Conservation (phyloP, 2,113 vertebrate species). For the Cyanocitta stelleri region DNA sequence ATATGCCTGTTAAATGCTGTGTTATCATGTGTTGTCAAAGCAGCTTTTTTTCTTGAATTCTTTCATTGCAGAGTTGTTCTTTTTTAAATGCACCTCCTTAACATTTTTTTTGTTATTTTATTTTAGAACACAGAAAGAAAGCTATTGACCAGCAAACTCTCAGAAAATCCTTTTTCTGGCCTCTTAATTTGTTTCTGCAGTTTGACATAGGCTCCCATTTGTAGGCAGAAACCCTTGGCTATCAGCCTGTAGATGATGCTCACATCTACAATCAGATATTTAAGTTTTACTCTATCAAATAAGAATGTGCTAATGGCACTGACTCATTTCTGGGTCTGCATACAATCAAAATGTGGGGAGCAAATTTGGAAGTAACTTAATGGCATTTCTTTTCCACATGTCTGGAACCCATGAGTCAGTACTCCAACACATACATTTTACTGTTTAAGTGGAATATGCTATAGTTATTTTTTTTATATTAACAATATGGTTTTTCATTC, state of each 20-base stretch:
- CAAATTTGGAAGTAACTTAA: slow-evolving; percentile 19
- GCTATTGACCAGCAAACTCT: neutral
- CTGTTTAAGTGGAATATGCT: neutral
- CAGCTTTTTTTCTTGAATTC: neutral
- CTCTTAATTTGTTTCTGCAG: neutral
- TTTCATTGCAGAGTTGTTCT: neutral
- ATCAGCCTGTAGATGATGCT: neutral
- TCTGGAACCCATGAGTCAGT: slow-evolving; percentile 46
- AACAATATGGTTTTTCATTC: neutral
- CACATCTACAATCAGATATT: neutral
- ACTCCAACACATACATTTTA: slow-evolving; percentile 17
- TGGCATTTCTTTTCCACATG: slow-evolving; percentile 24
- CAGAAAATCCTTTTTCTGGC: neutral
- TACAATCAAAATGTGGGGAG: neutral
- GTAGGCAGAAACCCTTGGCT: neutral
- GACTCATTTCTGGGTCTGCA: slow-evolving; percentile 1
- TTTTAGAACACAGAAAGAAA: neutral
- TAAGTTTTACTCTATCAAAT: neutral
- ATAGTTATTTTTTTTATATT: neutral
- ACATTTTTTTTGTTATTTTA: neutral
- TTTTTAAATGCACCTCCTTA: neutral
- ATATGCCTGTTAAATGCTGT: neutral
- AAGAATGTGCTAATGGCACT: slow-evolving; percentile 10
- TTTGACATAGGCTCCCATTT: neutral
- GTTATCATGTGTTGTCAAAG: neutral